Evolutionary conservation across 2,113 vertebrate genomes (phyloP).

Genomic region (Notothenia coriiceps): DNA sequence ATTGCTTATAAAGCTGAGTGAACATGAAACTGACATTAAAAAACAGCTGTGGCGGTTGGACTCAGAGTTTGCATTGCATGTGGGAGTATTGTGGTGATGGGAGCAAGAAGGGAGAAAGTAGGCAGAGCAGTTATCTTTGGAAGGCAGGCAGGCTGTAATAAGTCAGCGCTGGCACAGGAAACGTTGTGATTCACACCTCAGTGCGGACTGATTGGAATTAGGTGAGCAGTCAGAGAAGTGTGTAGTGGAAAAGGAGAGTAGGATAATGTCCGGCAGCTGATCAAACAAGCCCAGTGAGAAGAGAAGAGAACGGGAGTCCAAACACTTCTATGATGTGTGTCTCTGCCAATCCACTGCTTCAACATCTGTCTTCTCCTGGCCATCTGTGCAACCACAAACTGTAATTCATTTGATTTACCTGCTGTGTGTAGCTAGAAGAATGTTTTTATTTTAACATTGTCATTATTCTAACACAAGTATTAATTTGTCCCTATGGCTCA

Average conservation of each 20-base stretch:
- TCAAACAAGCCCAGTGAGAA: conserved; percentile 53
- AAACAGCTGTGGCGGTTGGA: conserved; percentile 32
- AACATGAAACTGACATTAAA: conserved; percentile 18
- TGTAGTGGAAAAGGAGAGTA: conserved; percentile 31
- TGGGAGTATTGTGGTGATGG: conserved; percentile 25
- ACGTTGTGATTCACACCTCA: conserved; percentile 40
- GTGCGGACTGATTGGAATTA: conserved; percentile 47
- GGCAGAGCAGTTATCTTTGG: conserved; percentile 57
- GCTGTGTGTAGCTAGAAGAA: background rate
- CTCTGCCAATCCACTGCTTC: conserved; percentile 13
- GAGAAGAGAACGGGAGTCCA: conserved; percentile 6
- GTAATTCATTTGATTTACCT: background rate
- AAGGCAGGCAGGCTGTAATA: conserved; percentile 48
- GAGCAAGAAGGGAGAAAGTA: conserved; percentile 11
- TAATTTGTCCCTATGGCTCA: background rate
- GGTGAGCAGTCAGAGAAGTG: conserved; percentile 37
- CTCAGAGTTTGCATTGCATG: conserved; percentile 6
- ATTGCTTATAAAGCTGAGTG: conserved; percentile 17
- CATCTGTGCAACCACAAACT: background rate
- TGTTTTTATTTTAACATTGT: background rate
- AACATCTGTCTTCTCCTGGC: background rate
- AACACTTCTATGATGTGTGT: conserved; percentile 17
- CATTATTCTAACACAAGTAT: background rate
- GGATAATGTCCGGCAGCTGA: conserved; percentile 62
- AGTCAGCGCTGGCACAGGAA: conserved; percentile 33